These are phyloP conservation scores for Brachirus orientalis DNA, from an alignment of 2,113 vertebrate species.

Conservation along the genomic window DNA sequence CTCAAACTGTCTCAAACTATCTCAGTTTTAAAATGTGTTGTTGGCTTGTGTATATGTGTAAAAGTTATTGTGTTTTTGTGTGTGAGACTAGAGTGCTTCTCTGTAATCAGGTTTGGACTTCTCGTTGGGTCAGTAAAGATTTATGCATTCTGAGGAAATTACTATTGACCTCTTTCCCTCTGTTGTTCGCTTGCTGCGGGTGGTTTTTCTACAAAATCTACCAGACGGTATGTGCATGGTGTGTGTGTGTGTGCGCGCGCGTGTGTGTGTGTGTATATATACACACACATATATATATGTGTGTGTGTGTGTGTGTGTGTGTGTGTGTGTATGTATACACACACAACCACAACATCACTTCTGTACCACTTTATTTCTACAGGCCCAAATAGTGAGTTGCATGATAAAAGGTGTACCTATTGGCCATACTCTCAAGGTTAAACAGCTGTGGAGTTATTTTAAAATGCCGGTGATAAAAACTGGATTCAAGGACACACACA, in stretches of 20 bases:
- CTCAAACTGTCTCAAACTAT: neutral
- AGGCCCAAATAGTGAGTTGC: slow-evolving; percentile 26
- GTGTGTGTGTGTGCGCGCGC: too few species aligned
- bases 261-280: too few species aligned
- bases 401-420: slow-evolving; percentile 6
- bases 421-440: slow-evolving; percentile 56
- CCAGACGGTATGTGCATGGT: neutral
- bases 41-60: neutral
- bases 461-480: slow-evolving; percentile 54
- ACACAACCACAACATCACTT: neutral
- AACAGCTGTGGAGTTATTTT: slow-evolving; percentile 56
- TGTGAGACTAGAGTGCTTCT: slow-evolving; percentile 1
- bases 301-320: too few species aligned
- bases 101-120: slow-evolving; percentile 44
- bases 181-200: slow-evolving; percentile 26
- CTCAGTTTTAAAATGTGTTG: slow-evolving; percentile 9
- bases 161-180: slow-evolving; percentile 48
- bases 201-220: slow-evolving; percentile 29
- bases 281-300: slow-evolving; percentile 8
- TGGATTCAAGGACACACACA: slow-evolving; percentile 37
- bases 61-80: slow-evolving; percentile 2
- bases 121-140: slow-evolving; percentile 48
- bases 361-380: slow-evolving; percentile 5
- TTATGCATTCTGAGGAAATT: slow-evolving; percentile 57
- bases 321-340: slow-evolving; percentile 1